These are phyloP conservation scores for Idaea dimidiata DNA, from an alignment of 2,888 invertebrate genomes.

Conservation along the genomic window DNA sequence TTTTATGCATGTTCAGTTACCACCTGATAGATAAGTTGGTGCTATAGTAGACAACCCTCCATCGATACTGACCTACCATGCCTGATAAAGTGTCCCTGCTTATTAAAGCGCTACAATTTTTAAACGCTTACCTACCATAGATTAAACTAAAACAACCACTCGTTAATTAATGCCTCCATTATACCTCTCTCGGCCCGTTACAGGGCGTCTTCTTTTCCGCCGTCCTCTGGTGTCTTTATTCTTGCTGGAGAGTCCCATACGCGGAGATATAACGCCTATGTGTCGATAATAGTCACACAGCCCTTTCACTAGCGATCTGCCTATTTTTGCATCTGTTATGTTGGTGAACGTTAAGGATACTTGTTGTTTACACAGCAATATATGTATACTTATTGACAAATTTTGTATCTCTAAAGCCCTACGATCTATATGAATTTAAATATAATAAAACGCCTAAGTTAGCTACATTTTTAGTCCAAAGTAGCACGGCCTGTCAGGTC, in stretches of 20 bases:
- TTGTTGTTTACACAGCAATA: neutral
- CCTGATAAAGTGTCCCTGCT: no score
- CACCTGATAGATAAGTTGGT: no score
- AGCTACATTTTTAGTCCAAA: no score
- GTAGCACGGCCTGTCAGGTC: no score
- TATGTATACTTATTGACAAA: no score
- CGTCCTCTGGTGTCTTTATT: slow-evolving; percentile 59
- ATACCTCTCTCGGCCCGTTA: slow-evolving; percentile 58
- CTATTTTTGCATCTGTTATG: slow-evolving; percentile 58
- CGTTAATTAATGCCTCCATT: neutral
- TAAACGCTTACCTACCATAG: neutral
- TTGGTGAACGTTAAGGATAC: neutral
- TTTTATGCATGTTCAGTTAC: no score
- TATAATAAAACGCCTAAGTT: no score
- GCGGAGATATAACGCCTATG: slow-evolving; percentile 77
- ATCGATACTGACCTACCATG: no score
- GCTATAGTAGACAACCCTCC: no score
- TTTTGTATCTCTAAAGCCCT: no score
- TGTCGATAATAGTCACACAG: slow-evolving; percentile 81
- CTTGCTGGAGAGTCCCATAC: slow-evolving; percentile 52
- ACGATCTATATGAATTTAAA: no score
- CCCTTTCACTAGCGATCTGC: slow-evolving; percentile 75
- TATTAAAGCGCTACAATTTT: no score
- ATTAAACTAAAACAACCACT: neutral
- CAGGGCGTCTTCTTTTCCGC: slow-evolving; percentile 54